Conservation (phyloP, 2,797 vertebrate genomes). For the Lithobates pipiens region DNA sequence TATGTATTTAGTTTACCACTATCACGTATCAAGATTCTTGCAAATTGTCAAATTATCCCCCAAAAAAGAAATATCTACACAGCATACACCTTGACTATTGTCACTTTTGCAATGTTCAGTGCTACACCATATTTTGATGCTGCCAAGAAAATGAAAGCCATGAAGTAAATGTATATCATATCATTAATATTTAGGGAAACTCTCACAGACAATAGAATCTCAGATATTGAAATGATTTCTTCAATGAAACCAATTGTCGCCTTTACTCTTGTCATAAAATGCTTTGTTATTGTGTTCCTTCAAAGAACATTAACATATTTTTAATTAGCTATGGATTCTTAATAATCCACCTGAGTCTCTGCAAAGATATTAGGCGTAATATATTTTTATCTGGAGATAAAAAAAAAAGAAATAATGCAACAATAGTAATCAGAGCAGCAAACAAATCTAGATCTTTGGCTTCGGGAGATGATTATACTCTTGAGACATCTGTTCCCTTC, state of each 20-base stretch:
- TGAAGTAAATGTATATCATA: not conserved
- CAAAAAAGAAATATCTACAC: not conserved
- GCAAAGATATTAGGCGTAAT: not conserved
- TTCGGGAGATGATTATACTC: not conserved
- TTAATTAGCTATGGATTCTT: constrained; percentile 7
- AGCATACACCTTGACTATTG: not conserved
- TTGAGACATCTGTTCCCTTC: not conserved
- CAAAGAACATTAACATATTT: constrained; percentile 9
- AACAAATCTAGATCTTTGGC: not conserved
- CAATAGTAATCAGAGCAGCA: not conserved
- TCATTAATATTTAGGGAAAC: not conserved
- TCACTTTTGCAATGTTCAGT: not conserved
- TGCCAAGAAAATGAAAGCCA: not conserved
- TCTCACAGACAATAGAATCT: not conserved
- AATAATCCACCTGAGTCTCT: not conserved
- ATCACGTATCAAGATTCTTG: too few species aligned
- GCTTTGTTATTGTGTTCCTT: constrained; percentile 1
- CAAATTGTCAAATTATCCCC: too few species aligned
- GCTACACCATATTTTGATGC: not conserved
- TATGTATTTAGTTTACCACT: too few species aligned
- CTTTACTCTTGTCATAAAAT: not conserved
- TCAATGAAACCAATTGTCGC: not conserved
- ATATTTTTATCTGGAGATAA: not conserved
- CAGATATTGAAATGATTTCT: not conserved
- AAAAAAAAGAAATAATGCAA: not conserved